phyloP scores from a whole-genome alignment of 2,888 invertebrate species.

The Heterodera filipjevi region DNA sequence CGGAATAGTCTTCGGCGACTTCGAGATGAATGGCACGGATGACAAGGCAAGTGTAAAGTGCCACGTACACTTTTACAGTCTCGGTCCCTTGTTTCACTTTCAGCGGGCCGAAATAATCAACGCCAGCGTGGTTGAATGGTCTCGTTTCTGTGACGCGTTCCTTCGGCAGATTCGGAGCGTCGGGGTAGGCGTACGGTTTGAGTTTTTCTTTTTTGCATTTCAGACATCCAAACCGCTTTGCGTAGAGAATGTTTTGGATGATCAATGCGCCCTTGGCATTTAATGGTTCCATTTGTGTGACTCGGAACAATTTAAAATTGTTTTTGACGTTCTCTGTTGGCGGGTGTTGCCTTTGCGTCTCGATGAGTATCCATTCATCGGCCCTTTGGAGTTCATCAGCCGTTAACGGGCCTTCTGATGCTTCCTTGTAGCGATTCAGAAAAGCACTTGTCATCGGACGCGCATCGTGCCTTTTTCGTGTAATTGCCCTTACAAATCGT shows the following conservation, averaged over 20 bases:
- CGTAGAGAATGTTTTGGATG: not conserved
- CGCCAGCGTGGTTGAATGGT: not conserved
- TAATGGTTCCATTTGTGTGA: not conserved
- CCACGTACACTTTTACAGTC: constrained; percentile 14
- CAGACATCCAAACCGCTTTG: not conserved
- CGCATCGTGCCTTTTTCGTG: not conserved
- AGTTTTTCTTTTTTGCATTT: not conserved
- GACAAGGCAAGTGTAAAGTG: constrained; percentile 26
- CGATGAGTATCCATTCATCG: too few species aligned
- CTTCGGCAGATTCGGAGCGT: not conserved
- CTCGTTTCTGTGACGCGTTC: not conserved
- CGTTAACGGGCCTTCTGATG: too few species aligned
- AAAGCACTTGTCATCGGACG: too few species aligned
- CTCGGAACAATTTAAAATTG: too few species aligned
- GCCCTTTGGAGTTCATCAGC: too few species aligned
- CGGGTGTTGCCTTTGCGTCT: too few species aligned
- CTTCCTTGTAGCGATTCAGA: too few species aligned
- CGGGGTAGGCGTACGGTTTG: not conserved
- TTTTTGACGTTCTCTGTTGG: too few species aligned
- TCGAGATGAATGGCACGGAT: constrained; percentile 28
- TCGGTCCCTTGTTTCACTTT: not conserved
- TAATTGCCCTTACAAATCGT: not conserved
- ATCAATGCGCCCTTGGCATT: not conserved
- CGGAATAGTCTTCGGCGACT: constrained; percentile 2
- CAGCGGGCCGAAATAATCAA: constrained; percentile 15